Base-by-base conservation (phyloP, 2,797 vertebrate species). In the Varecia variegata region DNA sequence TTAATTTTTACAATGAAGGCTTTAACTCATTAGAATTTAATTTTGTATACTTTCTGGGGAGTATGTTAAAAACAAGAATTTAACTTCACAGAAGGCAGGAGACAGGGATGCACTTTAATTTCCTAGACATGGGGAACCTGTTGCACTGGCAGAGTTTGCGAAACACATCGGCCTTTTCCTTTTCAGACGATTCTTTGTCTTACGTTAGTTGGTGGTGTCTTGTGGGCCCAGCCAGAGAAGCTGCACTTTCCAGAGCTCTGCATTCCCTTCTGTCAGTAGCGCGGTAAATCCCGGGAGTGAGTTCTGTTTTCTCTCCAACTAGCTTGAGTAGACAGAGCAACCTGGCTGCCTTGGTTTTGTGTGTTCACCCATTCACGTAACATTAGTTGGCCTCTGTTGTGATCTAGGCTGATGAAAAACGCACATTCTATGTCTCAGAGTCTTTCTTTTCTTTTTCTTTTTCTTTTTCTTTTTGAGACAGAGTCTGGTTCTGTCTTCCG, bases 381-480 rank as follows among this genome's bases (percentile, higher is more conserved):
- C 43, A n/a, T 30, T 68, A 8, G 7, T 40, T 50, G 80, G 21
- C 60, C 40, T 77, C 54, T 40, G 11, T 38, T 32, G 18, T 10
- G 71, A 77, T 77, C 50, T n/a, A 56, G 52, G 52, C 52, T 70
- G 71, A 85, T 85, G 68, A 79, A 85, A 40, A 35, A 35, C 23
- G 52, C 32, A 23, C 30, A 12, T 52, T 52, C 25, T 71, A 40
- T 52, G 14, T 60, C 52, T 76, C 40, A 13, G 4, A 35, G 20
- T 67, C 52, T 67, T 84, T 70, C 20, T 21, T 54, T 50, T 12
- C 12, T 50, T 50, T 5, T 43, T 43, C 8, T 10, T 67, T 84
- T 52, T 1, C 9, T 43, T 52, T 0, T 20, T 52, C 20, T 7
- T 52, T 52, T 52, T 52, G 50, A 52, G 50, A 52, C 17, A 52